Conservation (phyloP, 2,888 invertebrate genomes). For the Mesorhabditis spiculigera region DNA sequence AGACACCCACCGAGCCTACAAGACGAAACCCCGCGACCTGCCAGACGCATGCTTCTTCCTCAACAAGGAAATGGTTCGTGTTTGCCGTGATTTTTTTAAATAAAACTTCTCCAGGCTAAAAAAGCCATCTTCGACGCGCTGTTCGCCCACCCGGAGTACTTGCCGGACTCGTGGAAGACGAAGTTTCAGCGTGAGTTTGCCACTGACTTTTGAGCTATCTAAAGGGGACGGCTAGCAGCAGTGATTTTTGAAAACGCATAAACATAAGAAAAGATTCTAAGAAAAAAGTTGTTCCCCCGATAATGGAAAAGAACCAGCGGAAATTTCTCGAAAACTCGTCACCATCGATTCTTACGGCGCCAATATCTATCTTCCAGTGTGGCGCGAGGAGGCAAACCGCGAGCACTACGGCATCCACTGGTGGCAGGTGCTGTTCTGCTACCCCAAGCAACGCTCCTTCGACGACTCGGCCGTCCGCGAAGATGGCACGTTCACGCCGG, state of each 20-base stretch:
- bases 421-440: neutral
- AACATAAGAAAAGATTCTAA: no score
- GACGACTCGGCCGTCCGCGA: neutral
- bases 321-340: no score
- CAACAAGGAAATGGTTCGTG: slow-evolving; percentile 1
- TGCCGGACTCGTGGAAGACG: slow-evolving; percentile 2
- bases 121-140: neutral
- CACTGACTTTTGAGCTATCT: no score
- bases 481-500: slow-evolving; percentile 2
- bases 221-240: no score
- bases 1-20: neutral
- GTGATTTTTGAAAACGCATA: no score
- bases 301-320: no score
- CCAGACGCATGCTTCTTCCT: neutral
- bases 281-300: no score
- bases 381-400: neutral
- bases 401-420: neutral
- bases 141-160: slow-evolving; percentile 1
- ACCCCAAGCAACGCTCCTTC: neutral
- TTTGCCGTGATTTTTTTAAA: neutral
- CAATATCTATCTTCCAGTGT: neutral
- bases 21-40: neutral
- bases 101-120: neutral
- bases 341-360: no score
- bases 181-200: neutral